phyloP scores from a whole-genome alignment of 1,140 invertebrate species.

The Hirudo medicinalis region DNA sequence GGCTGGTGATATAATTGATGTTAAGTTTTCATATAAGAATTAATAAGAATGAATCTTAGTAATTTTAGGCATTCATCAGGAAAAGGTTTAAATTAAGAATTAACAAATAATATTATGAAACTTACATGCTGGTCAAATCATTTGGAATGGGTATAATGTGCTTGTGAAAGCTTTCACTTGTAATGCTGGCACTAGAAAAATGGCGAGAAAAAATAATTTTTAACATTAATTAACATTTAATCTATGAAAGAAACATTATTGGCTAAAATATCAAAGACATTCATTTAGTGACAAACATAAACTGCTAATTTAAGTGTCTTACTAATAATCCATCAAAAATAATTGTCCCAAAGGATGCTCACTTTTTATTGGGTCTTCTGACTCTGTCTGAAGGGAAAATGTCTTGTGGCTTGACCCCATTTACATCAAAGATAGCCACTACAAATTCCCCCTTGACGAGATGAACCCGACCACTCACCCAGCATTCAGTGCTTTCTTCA shows the following conservation, averaged over 20 bases:
- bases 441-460: conserved; percentile 64
- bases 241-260: neutral
- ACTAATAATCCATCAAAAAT: neutral
- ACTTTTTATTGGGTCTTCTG: conserved; percentile 39
- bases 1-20: neutral
- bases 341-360: neutral
- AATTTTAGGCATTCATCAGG: neutral
- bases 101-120: conserved; percentile 29
- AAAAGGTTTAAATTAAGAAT: neutral
- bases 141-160: conserved; percentile 85
- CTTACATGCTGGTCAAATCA: conserved; percentile 83
- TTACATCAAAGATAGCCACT: conserved; percentile 51
- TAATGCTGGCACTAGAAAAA: conserved; percentile 58
- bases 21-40: too few species aligned
- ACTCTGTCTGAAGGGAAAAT: conserved; percentile 69
- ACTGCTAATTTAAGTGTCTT: neutral
- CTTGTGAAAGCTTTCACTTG: conserved; percentile 76
- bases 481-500: conserved; percentile 76
- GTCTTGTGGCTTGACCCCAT: conserved; percentile 46
- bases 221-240: too few species aligned
- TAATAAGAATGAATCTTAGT: neutral
- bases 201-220: neutral
- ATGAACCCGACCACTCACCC: conserved; percentile 69
- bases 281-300: neutral
- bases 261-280: neutral